Evolutionary conservation across 2,797 vertebrate species (phyloP).

Genomic region (Craterocephalus amniculus): DNA sequence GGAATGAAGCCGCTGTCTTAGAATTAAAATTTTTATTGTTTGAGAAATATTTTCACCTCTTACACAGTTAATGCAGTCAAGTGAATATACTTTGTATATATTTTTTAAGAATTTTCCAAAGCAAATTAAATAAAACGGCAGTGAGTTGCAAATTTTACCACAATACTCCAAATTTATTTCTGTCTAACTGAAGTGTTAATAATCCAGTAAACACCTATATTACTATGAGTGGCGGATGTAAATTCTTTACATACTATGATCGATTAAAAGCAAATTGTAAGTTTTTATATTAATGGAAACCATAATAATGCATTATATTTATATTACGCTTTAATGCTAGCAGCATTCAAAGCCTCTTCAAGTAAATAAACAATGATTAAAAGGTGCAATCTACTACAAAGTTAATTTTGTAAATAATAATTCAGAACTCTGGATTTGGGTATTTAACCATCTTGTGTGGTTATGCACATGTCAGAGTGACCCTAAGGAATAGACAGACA

Average conservation of each 20-base stretch:
- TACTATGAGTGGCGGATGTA: not conserved
- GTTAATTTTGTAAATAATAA: slow-evolving; percentile 9
- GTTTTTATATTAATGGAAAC: not conserved
- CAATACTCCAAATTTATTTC: not conserved
- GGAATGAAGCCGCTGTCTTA: not conserved
- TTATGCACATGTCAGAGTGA: not conserved
- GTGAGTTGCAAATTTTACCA: not conserved
- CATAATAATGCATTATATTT: no score
- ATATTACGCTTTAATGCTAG: no score
- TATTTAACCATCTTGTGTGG: not conserved
- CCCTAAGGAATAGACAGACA: not conserved
- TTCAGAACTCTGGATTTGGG: not conserved
- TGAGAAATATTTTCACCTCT: not conserved
- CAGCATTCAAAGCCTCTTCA: no score
- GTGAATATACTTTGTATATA: not conserved
- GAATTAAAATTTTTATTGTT: no score
- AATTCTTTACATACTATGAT: not conserved
- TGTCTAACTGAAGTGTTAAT: slow-evolving; percentile 4
- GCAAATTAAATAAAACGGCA: not conserved
- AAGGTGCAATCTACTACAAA: slow-evolving; percentile 7
- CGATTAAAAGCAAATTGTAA: not conserved
- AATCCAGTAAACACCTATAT: not conserved
- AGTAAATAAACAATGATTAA: not conserved
- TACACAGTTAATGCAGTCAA: not conserved
- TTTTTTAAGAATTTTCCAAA: not conserved